Conservation (phyloP, 2,888 invertebrate genomes). For the Leucozona laternaria region DNA sequence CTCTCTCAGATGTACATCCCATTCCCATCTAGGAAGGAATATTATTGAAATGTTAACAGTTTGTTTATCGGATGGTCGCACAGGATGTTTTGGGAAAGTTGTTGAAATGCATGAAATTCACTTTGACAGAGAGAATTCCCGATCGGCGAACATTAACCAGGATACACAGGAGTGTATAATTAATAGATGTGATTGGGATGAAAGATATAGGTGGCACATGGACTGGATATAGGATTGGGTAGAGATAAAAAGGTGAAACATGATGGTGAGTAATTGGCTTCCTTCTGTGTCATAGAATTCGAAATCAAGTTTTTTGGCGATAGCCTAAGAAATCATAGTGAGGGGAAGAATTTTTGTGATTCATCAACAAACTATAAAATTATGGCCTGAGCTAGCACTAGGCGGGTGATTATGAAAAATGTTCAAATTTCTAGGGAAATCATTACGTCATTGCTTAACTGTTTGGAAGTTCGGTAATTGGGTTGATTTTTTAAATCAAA, state of each 20-base stretch:
- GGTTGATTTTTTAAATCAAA: too few relatives aligned
- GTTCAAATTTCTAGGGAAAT: background rate
- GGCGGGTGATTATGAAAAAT: background rate
- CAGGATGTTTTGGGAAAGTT: constrained; percentile 63
- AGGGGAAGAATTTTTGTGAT: background rate
- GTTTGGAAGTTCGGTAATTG: background rate
- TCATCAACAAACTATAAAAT: background rate
- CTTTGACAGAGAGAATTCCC: constrained; percentile 48
- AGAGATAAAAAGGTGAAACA: constrained; percentile 3
- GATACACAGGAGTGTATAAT: constrained; percentile 63
- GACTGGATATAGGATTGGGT: background rate
- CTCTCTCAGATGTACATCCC: background rate
- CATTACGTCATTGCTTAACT: background rate
- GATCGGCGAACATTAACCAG: constrained; percentile 40
- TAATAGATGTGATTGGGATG: constrained; percentile 61
- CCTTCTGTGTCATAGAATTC: constrained; percentile 32
- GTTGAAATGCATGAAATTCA: constrained; percentile 72
- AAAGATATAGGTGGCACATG: constrained; percentile 52
- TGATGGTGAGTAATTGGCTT: constrained; percentile 60
- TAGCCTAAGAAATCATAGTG: background rate
- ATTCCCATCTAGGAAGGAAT: constrained; percentile 30
- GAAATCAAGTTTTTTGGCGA: constrained; percentile 1
- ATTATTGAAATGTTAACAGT: constrained; percentile 76
- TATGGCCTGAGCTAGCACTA: background rate
- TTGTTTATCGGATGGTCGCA: constrained; percentile 72